Evolutionary conservation across 2,888 invertebrate genomes (phyloP), one percentile per base, ranked within the genome.

Genomic region (Caradrina kadenii): DNA sequence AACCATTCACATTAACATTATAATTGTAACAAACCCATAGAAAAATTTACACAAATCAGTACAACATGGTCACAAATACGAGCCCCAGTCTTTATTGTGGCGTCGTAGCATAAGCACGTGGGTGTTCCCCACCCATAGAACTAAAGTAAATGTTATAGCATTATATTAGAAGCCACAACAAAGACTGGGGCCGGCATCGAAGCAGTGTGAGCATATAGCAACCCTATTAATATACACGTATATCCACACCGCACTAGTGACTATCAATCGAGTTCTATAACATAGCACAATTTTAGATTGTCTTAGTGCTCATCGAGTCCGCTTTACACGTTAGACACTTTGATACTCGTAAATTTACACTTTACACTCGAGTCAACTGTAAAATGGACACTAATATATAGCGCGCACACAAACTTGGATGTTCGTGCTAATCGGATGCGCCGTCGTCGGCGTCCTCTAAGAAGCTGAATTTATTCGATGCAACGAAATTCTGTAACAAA

Each of bases 401-500:
- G 89, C 89, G 88, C 89, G 86, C 87, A 83, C 87, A 84, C 78
- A 76, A 81, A 80, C 73, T 76, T 70, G 71, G n/a, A 70, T 78
- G 82, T 76, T 72, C 72, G 86, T 84, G 89, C 89, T 95, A 96
- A 73, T 96, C 95, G 69, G 94, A 95, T 48, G 87, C 94, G 86
- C 92, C 96, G 86, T 96, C 96, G 89, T 96, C 97, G 85, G 97
- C 97, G 90, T 97, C 97, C 88, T 97, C 97, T 88, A 97, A 94
- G 94, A 97, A 97, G 92, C 97, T 97, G 96, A 97, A 98, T 96
- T 97, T 97, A 92, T 98, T 98, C 89, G 97, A 97, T 89, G 97
- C 97, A 91, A 97, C 97, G 89, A 98, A 97, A 94, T 97, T 97
- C 97, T 97, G 95, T 3, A 96, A 96, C 82, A 85, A 83, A 83